phyloP scores from a whole-genome alignment of 2,888 invertebrate species.

The Tenthredo amoena region DNA sequence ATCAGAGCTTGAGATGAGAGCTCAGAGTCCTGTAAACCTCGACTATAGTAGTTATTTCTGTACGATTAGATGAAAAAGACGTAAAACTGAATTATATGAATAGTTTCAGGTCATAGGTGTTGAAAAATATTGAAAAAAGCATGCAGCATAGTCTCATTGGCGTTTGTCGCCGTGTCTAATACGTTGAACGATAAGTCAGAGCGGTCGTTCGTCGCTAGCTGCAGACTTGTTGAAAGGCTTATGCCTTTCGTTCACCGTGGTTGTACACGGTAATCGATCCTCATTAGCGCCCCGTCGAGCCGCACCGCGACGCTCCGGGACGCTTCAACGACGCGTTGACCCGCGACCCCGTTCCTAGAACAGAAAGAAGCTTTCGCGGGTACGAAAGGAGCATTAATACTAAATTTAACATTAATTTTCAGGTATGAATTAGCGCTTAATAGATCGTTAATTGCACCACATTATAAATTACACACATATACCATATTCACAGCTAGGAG shows the following conservation, averaged over 20 bases:
- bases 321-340: conserved; percentile 28
- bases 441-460: neutral
- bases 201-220: conserved; percentile 12
- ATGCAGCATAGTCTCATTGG: conserved; percentile 3
- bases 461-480: conserved; percentile 2
- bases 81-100: neutral
- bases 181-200: conserved; percentile 45
- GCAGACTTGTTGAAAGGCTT: conserved; percentile 39
- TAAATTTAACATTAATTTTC: neutral
- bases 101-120: neutral
- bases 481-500: neutral
- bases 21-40: neutral
- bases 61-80: neutral
- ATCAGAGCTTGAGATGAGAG: neutral
- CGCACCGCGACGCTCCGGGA: conserved; percentile 22
- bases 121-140: conserved; percentile 16
- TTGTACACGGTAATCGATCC: conserved; percentile 66
- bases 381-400: neutral
- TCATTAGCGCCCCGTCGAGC: conserved; percentile 66
- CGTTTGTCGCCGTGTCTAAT: conserved; percentile 44
- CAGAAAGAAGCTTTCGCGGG: conserved; percentile 26
- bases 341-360: conserved; percentile 45
- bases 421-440: neutral
- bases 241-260: conserved; percentile 24
- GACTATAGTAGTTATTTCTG: neutral